Evolutionary conservation across 2,888 invertebrate genomes (phyloP), one percentile per base, ranked within the genome.

Genomic region (Camptogramma bilineatum): DNA sequence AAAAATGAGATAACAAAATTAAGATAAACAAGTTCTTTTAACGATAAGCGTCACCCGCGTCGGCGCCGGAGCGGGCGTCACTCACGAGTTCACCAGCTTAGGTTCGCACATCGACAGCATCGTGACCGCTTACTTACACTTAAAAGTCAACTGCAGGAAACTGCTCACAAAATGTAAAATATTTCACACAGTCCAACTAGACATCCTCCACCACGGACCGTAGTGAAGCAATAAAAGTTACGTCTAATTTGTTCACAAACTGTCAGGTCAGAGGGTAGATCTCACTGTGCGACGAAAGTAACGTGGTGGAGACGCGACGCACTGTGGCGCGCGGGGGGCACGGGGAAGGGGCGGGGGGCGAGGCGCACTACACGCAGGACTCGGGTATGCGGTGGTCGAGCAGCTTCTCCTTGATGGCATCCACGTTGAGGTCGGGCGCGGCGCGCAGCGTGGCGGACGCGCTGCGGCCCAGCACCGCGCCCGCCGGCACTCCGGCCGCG

Each of bases 301-400:
- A 28, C n/a, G 28, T 7, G 28, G 7, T n/a, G n/a, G n/a, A n/a
- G n/a, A n/a, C n/a, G n/a, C n/a, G n/a, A n/a, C n/a, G n/a, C 28
- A 5, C 4, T 4, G 21, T 21, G 31, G 31, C 2, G 10, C 8
- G 10, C 9, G 9, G 1, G 10, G 31, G 2, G 8, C 31, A 9
- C 10, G 8, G 10, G 8, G 8, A 13, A 0, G 17, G 1, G 0
- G 31, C 28, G 16, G 3, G 16, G 13, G 7, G 5, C 34, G 24
- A 2, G 13, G 24, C 51, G 17, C 47, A 42, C 95, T 96, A 97
- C 80, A 97, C 97, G 92, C 97, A 97, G 85, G 97, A 97, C 90
- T 97, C 97, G 50, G 97, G 97, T 83, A 97, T 95, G 83, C 97
- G 95, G 85, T 96, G 96, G 80, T 97, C 96, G 94, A 97, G 96